Evolutionary conservation across 1,140 invertebrate genomes (phyloP).

Genomic region (Rhyacophila brunnea): DNA sequence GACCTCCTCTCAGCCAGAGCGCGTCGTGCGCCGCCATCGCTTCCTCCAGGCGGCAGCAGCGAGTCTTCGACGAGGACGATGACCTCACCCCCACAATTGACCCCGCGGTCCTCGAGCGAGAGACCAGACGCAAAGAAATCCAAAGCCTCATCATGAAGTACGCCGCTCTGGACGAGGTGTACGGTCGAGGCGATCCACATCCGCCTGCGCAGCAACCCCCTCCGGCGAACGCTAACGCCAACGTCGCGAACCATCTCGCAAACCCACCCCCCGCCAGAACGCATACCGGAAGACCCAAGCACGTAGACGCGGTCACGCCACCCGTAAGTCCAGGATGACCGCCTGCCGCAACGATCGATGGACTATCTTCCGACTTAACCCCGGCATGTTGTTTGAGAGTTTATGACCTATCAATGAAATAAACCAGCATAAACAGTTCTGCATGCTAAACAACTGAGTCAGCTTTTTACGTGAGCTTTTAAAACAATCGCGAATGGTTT

Average conservation of each 20-base stretch:
- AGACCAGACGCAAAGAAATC: conserved; percentile 76
- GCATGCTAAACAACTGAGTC: too few species aligned
- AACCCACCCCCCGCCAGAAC: conserved; percentile 22
- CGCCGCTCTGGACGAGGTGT: conserved; percentile 67
- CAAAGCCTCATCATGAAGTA: conserved; percentile 77
- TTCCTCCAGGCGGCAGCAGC: conserved; percentile 50
- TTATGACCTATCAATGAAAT: too few species aligned
- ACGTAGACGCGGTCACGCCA: conserved; percentile 47
- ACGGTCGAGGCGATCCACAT: conserved; percentile 44
- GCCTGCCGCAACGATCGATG: neutral
- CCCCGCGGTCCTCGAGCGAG: conserved; percentile 63
- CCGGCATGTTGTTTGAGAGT: too few species aligned
- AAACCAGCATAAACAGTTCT: too few species aligned
- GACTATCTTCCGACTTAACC: neutral
- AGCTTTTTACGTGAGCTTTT: conserved; percentile 1
- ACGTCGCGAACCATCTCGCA: conserved; percentile 34
- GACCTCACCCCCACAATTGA: conserved; percentile 55
- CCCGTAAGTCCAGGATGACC: conserved; percentile 51
- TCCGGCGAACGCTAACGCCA: conserved; percentile 45
- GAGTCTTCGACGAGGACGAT: conserved; percentile 53
- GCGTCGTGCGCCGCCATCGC: conserved; percentile 41
- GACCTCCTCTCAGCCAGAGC: conserved; percentile 40
- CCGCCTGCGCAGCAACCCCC: conserved; percentile 41
- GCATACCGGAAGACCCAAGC: conserved; percentile 19
- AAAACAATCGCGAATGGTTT: neutral